These are phyloP conservation scores for Xyliphius kryptos DNA, from an alignment of 2,113 vertebrate species.

Conservation along the genomic window DNA sequence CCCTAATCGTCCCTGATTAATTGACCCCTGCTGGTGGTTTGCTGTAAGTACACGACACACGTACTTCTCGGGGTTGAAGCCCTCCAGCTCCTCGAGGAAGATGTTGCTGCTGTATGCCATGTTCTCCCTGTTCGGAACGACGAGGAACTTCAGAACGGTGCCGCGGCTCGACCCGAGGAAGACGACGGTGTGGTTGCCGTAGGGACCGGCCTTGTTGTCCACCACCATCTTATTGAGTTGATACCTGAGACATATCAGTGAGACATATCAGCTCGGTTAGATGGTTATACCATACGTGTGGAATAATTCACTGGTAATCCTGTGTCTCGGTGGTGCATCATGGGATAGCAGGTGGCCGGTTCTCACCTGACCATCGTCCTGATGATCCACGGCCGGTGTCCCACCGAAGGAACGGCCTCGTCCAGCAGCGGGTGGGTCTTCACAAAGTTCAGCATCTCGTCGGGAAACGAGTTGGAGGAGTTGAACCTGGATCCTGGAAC, in stretches of 20 bases:
- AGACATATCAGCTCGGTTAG: not conserved
- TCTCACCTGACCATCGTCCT: conserved; percentile 82
- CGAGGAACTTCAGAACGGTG: conserved; percentile 88
- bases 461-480: conserved; percentile 84
- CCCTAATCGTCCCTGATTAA: not conserved
- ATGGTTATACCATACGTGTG: too few species aligned
- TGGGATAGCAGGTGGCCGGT: conserved; percentile 3
- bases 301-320: too few species aligned
- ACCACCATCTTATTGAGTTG: conserved; percentile 89
- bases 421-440: conserved; percentile 96
- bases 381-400: conserved; percentile 84
- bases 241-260: conserved; percentile 67
- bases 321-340: too few species aligned
- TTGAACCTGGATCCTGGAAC: conserved; percentile 81
- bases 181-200: conserved; percentile 81
- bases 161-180: conserved; percentile 88
- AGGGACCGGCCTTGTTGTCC: conserved; percentile 78
- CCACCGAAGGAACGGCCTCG: conserved; percentile 82
- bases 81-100: conserved; percentile 91
- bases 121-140: conserved; percentile 72
- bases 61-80: conserved; percentile 86
- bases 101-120: conserved; percentile 66
- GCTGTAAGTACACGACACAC: conserved; percentile 6
- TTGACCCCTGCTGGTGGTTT: not conserved
- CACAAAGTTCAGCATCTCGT: conserved; percentile 92